A percentile compares a stretch with the other conserved stretches of the same genome.
Conservation (phyloP, 1,140 invertebrate species). For the Drosophila santomea region DNA sequence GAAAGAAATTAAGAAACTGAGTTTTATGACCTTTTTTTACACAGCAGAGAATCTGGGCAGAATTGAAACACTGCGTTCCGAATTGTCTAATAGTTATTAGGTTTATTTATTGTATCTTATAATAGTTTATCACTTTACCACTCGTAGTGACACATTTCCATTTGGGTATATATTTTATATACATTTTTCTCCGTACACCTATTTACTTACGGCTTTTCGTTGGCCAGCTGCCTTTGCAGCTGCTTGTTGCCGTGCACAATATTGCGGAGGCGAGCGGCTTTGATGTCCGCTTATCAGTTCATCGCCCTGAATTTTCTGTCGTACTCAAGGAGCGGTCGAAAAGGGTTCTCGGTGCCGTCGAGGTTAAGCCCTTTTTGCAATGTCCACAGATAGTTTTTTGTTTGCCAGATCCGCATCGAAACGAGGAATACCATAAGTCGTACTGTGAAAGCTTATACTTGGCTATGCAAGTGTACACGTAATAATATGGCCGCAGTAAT, state of each 20-base stretch:
- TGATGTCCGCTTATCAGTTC: slow-evolving; percentile 77
- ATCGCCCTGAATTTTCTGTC: slow-evolving; percentile 56
- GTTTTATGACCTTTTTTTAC: neutral
- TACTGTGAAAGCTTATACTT: slow-evolving; percentile 19
- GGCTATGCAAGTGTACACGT: slow-evolving; percentile 23
- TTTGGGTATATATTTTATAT: neutral
- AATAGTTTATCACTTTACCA: neutral
- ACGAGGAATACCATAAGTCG: slow-evolving; percentile 5
- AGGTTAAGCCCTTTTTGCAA: slow-evolving; percentile 36
- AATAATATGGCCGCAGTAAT: slow-evolving; percentile 8
- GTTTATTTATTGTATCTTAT: too few relatives aligned
- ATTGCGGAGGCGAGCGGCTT: slow-evolving; percentile 49
- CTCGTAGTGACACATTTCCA: neutral
- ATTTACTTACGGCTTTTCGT: slow-evolving; percentile 56
- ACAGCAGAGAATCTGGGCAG: too few relatives aligned
- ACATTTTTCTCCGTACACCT: slow-evolving; percentile 10
- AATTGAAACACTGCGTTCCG: too few relatives aligned
- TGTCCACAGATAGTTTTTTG: slow-evolving; percentile 43
- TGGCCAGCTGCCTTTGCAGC: slow-evolving; percentile 10
- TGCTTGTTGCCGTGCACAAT: slow-evolving; percentile 56
- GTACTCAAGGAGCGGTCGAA: slow-evolving; percentile 36
- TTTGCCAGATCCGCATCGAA: slow-evolving; percentile 17
- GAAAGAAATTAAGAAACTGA: neutral
- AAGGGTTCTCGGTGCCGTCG: slow-evolving; percentile 58
- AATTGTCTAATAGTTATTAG: too few relatives aligned